A percentile compares a stretch with the other conserved stretches of the same genome.
Conservation (phyloP, 2,797 vertebrate genomes). For the Triplophysa bombifrons region DNA sequence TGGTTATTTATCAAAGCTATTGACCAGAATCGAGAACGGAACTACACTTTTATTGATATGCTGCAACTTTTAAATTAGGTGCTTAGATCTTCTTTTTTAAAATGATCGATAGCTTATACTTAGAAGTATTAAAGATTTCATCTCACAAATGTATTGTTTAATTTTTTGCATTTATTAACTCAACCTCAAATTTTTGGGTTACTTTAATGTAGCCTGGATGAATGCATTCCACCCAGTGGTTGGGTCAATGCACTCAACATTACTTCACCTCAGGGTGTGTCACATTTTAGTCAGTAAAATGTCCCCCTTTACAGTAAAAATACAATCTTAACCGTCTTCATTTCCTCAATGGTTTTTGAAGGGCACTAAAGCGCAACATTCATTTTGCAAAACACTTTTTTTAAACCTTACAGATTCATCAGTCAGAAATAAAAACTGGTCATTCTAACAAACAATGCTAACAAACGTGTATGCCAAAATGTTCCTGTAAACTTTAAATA, state of each 20-base stretch:
- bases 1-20: too few species aligned
- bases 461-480: background rate
- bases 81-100: too few species aligned
- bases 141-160: too few species aligned
- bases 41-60: too few species aligned
- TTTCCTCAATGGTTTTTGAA: constrained; percentile 29
- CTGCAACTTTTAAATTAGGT: too few species aligned
- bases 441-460: background rate
- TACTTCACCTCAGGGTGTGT: constrained; percentile 45
- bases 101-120: too few species aligned
- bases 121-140: too few species aligned
- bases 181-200: too few species aligned
- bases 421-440: background rate
- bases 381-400: constrained; percentile 41
- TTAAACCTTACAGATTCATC: background rate
- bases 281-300: constrained; percentile 8
- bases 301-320: background rate
- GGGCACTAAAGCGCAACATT: background rate
- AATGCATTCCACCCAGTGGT: too few species aligned
- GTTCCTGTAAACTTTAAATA: constrained; percentile 11
- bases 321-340: constrained; percentile 37
- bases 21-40: too few species aligned
- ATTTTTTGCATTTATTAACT: too few species aligned
- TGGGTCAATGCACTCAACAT: constrained; percentile 22
- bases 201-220: too few species aligned